Percentiles rank a stretch among this genome's conserved stretches.
These are phyloP conservation scores for Halichondria panicea DNA, from an alignment of 37 sponge, comb jelly and placozoan species.

Conservation along the genomic window DNA sequence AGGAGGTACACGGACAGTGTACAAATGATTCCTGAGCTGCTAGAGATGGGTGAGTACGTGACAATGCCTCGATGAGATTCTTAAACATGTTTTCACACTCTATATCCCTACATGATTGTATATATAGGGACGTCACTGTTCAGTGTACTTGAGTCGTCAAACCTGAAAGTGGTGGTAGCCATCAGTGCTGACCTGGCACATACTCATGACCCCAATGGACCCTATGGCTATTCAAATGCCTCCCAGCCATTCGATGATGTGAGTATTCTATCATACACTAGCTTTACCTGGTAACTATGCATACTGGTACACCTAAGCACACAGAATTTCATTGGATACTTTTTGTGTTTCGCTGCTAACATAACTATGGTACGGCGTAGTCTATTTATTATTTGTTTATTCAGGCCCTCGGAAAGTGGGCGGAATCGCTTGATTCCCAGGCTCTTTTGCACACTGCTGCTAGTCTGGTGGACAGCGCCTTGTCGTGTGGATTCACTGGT, in stretches of 20 bases:
- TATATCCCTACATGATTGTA: neutral
- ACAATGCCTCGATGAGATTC: neutral
- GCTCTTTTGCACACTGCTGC: slow-evolving; percentile 62
- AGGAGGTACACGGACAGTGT: slow-evolving; percentile 69
- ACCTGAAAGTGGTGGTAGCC: slow-evolving; percentile 48
- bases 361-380: neutral
- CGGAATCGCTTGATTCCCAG: neutral
- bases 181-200: slow-evolving; percentile 80
- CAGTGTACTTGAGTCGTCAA: slow-evolving; percentile 7
- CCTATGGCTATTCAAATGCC: slow-evolving; percentile 78
- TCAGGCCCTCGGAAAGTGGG: slow-evolving; percentile 73
- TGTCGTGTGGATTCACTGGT: slow-evolving; percentile 82
- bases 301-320: too few species aligned
- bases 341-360: too few species aligned
- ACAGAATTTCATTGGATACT: too few species aligned
- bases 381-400: neutral
- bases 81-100: neutral
- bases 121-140: slow-evolving; percentile 26
- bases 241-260: slow-evolving; percentile 78
- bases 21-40: slow-evolving; percentile 66
- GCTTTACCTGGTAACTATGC: neutral
- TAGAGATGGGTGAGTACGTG: slow-evolving; percentile 27
- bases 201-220: slow-evolving; percentile 66
- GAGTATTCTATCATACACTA: neutral
- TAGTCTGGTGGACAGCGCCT: slow-evolving; percentile 60